Base-by-base conservation (phyloP, 1,140 invertebrate genomes). In the Aethina tumida region DNA sequence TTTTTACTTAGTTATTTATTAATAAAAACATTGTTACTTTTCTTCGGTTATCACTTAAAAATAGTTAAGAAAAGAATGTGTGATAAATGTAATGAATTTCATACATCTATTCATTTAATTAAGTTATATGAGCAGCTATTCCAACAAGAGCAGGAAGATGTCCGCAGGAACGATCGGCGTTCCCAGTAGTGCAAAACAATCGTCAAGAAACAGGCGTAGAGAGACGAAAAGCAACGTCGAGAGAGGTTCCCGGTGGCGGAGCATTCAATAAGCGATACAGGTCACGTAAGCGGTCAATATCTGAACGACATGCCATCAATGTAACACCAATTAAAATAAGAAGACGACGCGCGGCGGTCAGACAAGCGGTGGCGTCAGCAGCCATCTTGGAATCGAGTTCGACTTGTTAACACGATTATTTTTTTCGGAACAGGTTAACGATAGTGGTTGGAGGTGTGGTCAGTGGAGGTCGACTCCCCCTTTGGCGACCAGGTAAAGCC, bases 301-400 rank as follows among this genome's bases (percentile, higher is more conserved):
- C 46, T 47, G 38, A 48, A 51, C 46, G 49, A 49, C 48, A 47
- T 49, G 43, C 43, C 49, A 49, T 51, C 49, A 47, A 44, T 47
- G 41, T 52, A 45, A 52, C 49, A 52, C 47, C 52, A 54, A 54
- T 54, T 54, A 54, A 54, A 53, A 47, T 26, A 52, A 52, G 42
- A 52, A 52, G 42, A 52, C 37, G 43, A 49, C n/a, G n/a, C n/a
- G n/a, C n/a, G n/a, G n/a, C n/a, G 21, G 26, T 34, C 51, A 53
- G 51, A 53, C 51, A 39, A 37, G 35, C 35, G 33, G 10, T 51
- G 50, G 51, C 50, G 49, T 49, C 51, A 47, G 45, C 48, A 43
- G 55, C 55, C 55, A 57, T 57, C 55, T 57, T 57, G 52, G 50
- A 53, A 45, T 41, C 47, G 48, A 43, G 44, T 45, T 44, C 39